Evolutionary conservation across 2,888 invertebrate genomes (phyloP).

Genomic region (Chaetoderma sp.): DNA sequence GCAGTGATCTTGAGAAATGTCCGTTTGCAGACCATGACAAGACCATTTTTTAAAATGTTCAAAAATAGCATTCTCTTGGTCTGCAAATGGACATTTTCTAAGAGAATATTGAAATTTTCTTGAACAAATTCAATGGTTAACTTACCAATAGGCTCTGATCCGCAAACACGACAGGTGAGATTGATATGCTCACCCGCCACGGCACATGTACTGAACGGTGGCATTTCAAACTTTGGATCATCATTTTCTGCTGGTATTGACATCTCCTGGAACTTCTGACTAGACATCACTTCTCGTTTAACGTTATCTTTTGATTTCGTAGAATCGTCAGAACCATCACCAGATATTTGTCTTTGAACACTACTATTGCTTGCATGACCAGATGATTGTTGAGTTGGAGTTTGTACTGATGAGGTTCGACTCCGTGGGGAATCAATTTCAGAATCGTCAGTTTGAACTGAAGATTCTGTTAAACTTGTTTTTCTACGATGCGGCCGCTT

Average conservation of each 20-base stretch:
- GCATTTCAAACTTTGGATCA: conserved; percentile 60
- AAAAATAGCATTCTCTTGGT: too few species aligned
- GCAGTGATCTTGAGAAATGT: too few species aligned
- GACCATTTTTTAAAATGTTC: too few species aligned
- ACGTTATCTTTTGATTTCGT: background rate
- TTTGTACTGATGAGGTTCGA: too few species aligned
- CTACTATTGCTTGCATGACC: background rate
- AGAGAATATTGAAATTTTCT: too few species aligned
- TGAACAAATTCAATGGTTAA: too few species aligned
- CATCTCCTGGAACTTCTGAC: conserved; percentile 47
- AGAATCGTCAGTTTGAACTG: conserved; percentile 1
- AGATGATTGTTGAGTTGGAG: too few species aligned
- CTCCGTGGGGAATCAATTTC: background rate
- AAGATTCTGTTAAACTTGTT: background rate
- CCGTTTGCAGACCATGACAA: too few species aligned
- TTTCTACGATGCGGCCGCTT: background rate
- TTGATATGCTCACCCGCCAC: conserved; percentile 61
- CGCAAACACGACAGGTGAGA: conserved; percentile 55
- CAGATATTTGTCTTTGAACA: too few species aligned
- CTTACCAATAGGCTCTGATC: conserved; percentile 60
- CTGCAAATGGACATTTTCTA: too few species aligned
- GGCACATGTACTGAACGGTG: conserved; percentile 53
- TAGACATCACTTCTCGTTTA: conserved; percentile 5
- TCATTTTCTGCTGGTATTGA: conserved; percentile 50
- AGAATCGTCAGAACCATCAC: conserved; percentile 2